phyloP scores from a whole-genome alignment of 2,113 vertebrate species.

The Antechinus flavipes region DNA sequence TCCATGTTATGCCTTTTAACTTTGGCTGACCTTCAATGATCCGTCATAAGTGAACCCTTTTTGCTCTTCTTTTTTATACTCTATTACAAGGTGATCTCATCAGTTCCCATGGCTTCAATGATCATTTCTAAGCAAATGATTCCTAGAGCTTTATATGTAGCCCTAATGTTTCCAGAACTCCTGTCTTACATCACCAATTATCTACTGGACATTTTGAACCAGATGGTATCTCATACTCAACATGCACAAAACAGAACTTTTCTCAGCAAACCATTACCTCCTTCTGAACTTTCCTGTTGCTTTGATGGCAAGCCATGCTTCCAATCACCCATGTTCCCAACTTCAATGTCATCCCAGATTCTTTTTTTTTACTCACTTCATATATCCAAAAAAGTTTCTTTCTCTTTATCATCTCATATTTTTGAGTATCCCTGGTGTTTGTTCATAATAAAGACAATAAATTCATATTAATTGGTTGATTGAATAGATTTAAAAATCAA shows the following conservation, averaged over 20 bases:
- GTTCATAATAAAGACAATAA: too few species aligned
- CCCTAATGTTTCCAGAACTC: neutral
- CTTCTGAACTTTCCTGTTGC: neutral
- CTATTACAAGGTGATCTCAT: neutral
- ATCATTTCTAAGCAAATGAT: neutral
- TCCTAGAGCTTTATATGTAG: neutral
- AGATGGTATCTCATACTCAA: neutral
- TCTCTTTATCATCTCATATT: too few species aligned
- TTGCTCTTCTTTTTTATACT: neutral
- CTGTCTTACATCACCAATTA: neutral
- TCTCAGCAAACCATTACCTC: neutral
- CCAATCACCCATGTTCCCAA: neutral
- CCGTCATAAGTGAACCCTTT: neutral
- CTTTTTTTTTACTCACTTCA: neutral
- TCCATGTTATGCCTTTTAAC: neutral
- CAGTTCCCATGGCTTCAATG: neutral
- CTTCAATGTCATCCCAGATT: neutral
- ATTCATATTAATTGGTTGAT: too few species aligned
- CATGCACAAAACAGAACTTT: neutral
- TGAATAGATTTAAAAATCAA: too few species aligned
- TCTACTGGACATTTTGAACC: neutral
- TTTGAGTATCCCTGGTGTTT: too few species aligned
- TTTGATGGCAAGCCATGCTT: neutral
- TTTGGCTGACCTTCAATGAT: neutral
- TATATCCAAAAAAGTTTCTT: neutral